These are phyloP conservation scores for Nylanderia fulva DNA, from an alignment of 1,140 invertebrate genomes.

Conservation along the genomic window DNA sequence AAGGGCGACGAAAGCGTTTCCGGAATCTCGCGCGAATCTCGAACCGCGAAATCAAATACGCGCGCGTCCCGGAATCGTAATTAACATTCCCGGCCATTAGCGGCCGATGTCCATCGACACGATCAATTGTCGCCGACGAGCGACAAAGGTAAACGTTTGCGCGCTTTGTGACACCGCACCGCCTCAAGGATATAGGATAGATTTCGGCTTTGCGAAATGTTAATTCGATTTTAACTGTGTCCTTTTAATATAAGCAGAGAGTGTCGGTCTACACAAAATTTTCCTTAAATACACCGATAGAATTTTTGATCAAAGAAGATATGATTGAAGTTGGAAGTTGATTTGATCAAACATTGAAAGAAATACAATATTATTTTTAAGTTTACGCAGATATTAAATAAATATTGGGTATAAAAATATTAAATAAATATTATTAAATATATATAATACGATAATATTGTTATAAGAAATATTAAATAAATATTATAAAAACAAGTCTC, in stretches of 20 bases:
- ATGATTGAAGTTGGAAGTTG: neutral
- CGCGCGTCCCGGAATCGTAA: constrained; percentile 59
- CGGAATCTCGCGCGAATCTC: constrained; percentile 41
- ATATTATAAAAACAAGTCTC: no score
- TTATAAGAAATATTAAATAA: no score
- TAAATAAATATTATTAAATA: no score
- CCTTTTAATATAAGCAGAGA: no score
- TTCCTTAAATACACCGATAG: neutral
- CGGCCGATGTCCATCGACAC: constrained; percentile 34
- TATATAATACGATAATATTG: no score
- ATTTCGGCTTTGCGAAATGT: neutral
- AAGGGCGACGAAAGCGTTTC: constrained; percentile 43
- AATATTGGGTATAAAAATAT: no score
- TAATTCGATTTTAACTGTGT: neutral
- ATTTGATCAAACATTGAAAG: neutral
- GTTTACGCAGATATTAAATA: neutral
- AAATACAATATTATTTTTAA: neutral
- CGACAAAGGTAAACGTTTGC: constrained; percentile 38
- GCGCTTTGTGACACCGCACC: neutral
- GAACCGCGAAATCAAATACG: constrained; percentile 56
- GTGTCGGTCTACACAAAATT: neutral
- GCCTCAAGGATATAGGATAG: constrained; percentile 20
- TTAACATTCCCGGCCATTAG: constrained; percentile 67
- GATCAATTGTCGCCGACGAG: constrained; percentile 57
- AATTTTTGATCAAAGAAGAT: neutral